Evolutionary conservation across 2,888 invertebrate genomes (phyloP).

Genomic region (Agrotis puta): DNA sequence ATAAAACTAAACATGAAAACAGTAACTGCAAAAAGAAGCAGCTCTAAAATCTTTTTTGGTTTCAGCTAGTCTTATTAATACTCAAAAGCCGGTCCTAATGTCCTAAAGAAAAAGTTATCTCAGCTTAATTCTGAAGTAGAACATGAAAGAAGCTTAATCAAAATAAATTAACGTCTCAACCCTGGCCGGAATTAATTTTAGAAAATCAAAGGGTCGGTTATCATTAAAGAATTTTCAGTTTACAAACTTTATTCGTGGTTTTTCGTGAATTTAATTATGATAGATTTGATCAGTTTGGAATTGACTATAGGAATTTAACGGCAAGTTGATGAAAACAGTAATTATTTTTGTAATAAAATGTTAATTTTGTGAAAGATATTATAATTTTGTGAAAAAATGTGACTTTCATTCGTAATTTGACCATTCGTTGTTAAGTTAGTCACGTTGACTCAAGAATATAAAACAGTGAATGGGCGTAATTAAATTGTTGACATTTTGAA

Average conservation of each 20-base stretch:
- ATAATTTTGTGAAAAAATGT: no score
- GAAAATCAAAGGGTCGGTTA: slow-evolving; percentile 53
- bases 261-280: slow-evolving; percentile 33
- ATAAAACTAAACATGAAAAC: no score
- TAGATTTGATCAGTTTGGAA: slow-evolving; percentile 30
- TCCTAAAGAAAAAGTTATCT: slow-evolving; percentile 53
- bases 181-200: slow-evolving; percentile 52
- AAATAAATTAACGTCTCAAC: slow-evolving; percentile 63
- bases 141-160: slow-evolving; percentile 62
- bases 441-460: no score
- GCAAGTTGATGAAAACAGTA: not conserved
- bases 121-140: slow-evolving; percentile 47
- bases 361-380: not conserved
- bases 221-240: slow-evolving; percentile 29
- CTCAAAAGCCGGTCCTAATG: slow-evolving; percentile 38
- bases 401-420: no score
- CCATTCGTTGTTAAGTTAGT: no score
- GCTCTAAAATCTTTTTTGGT: no score
- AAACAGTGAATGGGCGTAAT: no score
- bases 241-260: slow-evolving; percentile 29
- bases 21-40: no score
- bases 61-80: slow-evolving; percentile 23
- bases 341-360: not conserved
- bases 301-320: not conserved
- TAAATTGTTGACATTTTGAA: no score